Percentiles rank a stretch among this genome's conserved stretches.
phyloP scores from a whole-genome alignment of 1,140 invertebrate species.

The Chymomyza costata region DNA sequence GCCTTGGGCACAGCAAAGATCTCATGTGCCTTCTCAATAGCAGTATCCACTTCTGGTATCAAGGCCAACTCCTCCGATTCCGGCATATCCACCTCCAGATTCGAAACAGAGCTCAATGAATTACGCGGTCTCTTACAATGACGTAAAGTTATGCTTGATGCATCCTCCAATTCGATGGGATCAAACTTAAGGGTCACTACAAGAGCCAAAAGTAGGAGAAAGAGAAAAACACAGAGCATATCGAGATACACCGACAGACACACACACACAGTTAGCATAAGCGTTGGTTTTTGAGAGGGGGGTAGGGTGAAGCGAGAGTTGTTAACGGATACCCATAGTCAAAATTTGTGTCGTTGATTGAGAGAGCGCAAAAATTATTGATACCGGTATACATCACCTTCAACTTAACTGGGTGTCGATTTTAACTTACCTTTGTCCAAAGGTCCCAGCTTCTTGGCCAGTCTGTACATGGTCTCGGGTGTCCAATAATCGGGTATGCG shows the following conservation, averaged over 20 bases:
- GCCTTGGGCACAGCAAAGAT: slow-evolving; percentile 24
- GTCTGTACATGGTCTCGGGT: slow-evolving; percentile 78
- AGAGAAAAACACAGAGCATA: not conserved
- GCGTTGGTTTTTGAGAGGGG: not conserved
- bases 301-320: not conserved
- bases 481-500: slow-evolving; percentile 84
- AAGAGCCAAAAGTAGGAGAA: slow-evolving; percentile 5
- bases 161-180: slow-evolving; percentile 16
- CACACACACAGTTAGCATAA: no score
- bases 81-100: slow-evolving; percentile 15
- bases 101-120: slow-evolving; percentile 18
- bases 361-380: not conserved
- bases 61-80: slow-evolving; percentile 4
- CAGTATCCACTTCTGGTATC: slow-evolving; percentile 16
- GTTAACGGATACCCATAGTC: no score
- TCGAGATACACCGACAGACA: slow-evolving; percentile 10
- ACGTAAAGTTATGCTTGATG: no score
- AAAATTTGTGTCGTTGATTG: not conserved
- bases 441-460: slow-evolving; percentile 80
- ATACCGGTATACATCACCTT: not conserved
- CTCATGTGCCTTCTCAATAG: slow-evolving; percentile 18
- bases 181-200: slow-evolving; percentile 42
- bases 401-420: slow-evolving; percentile 18
- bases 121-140: not conserved
- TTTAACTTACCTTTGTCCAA: slow-evolving; percentile 76